Evolutionary conservation across 1,140 invertebrate species (phyloP), one percentile per base, ranked within the genome.

Genomic region (Lasaia peninsularis): DNA sequence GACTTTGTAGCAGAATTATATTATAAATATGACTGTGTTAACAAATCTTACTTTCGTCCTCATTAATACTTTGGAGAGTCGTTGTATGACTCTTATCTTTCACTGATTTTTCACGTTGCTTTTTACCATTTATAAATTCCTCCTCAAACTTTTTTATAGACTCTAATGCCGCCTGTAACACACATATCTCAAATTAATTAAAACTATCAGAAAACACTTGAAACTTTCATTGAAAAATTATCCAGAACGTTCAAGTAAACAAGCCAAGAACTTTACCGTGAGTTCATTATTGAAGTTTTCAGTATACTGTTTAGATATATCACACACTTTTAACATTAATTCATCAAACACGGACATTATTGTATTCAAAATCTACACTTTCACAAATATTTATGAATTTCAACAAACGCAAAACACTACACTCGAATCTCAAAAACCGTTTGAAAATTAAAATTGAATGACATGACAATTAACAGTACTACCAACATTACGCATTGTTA

Each of bases 341-440:
- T 83, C 80, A 75, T 81, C 75, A 67, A 86, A 87, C 69, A 84
- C 73, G 51, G 82, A 83, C 84, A 87, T 87, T 73, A 75, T 82
- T 79, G 49, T 37, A 62, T 52, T 14, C 57, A 65, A 71, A 59
- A 63, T 71, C 66, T 73, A 57, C 60, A 71, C 69, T 76, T 78
- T 71, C 65, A 62, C 44, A 71, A 74, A 71, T 66, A 75, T 78
- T 76, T 58, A 62, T 66, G 61, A 58, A 73, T 72, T 74, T 78
- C 76, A 67, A 76, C 70, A 78, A 67, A 79, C 71, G 73, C 72
- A 74, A 68, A 86, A 82, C 72, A 75, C 71, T 68, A 77, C 70
- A 77, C 71, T 69, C 77, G 28, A 55, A 24, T 44, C 14, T 76
- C 71, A 76, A 84, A 83, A 83, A 81, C 80, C 77, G 80, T 81